phyloP scores from a whole-genome alignment of 2,113 vertebrate species.

The Tetraodon nigroviridis region DNA sequence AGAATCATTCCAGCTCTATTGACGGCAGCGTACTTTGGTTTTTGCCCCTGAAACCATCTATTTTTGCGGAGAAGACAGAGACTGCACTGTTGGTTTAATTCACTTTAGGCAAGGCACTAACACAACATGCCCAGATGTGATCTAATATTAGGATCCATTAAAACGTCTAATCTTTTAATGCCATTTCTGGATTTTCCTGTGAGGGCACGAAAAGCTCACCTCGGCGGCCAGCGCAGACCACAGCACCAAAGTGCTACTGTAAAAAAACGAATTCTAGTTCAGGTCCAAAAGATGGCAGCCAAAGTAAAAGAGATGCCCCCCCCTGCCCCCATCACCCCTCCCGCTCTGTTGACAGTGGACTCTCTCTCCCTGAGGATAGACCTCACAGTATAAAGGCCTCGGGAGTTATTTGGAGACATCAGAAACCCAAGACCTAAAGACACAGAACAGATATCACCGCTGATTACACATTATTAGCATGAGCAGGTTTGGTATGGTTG shows the following conservation, averaged over 20 bases:
- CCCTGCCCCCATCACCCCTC: background rate
- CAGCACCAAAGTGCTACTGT: constrained; percentile 7
- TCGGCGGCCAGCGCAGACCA: background rate
- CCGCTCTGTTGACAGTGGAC: constrained; percentile 29
- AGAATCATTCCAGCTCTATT: no score
- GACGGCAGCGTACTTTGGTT: no score
- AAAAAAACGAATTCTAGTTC: constrained; percentile 53
- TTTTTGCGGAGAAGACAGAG: constrained; percentile 5
- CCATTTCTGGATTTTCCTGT: constrained; percentile 33
- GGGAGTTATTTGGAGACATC: constrained; percentile 45
- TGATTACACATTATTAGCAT: constrained; percentile 57
- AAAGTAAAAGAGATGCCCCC: constrained; percentile 42
- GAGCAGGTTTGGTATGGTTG: constrained; percentile 53
- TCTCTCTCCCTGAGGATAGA: constrained; percentile 27
- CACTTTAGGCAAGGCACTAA: background rate
- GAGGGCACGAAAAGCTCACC: constrained; percentile 24
- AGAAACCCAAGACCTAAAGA: constrained; percentile 33
- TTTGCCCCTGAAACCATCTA: no score
- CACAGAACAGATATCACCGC: constrained; percentile 40
- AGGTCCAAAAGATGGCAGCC: constrained; percentile 63
- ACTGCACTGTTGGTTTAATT: background rate
- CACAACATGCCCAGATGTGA: constrained; percentile 10
- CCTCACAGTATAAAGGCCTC: constrained; percentile 36
- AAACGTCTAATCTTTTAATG: constrained; percentile 48
- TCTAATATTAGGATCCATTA: constrained; percentile 17